Evolutionary conservation across 2,888 invertebrate genomes (phyloP).

Genomic region (Pharmacophagus antenor): DNA sequence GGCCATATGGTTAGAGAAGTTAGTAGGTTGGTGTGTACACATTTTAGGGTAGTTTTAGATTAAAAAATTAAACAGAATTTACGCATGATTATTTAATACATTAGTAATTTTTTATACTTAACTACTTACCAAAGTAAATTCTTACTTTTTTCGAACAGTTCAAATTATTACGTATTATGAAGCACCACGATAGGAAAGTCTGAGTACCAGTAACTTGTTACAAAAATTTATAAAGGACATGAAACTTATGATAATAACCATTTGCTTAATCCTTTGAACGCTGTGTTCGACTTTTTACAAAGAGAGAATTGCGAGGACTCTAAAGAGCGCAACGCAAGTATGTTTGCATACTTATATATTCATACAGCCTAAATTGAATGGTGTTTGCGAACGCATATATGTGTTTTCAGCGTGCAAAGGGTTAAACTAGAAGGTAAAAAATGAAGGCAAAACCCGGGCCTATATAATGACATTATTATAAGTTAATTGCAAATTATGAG

Average conservation of each 20-base stretch:
- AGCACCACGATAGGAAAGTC: conserved; percentile 23
- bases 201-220: conserved; percentile 2
- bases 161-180: conserved; percentile 26
- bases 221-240: background rate
- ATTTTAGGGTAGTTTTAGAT: no score
- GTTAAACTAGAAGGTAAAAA: no score
- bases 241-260: background rate
- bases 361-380: no score
- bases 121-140: conserved; percentile 8
- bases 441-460: background rate
- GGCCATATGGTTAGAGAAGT: no score
- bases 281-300: no score
- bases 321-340: no score
- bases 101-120: conserved; percentile 11
- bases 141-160: background rate
- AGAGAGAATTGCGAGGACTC: no score
- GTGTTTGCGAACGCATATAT: no score
- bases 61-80: conserved; percentile 10
- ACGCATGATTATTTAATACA: conserved; percentile 19
- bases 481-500: background rate
- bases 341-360: no score
- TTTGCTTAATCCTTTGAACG: no score
- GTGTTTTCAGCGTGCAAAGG: no score
- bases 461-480: background rate
- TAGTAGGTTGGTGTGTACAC: no score